Evolutionary conservation across 2,888 invertebrate genomes (phyloP).

Genomic region (Halocaridina rubra): DNA sequence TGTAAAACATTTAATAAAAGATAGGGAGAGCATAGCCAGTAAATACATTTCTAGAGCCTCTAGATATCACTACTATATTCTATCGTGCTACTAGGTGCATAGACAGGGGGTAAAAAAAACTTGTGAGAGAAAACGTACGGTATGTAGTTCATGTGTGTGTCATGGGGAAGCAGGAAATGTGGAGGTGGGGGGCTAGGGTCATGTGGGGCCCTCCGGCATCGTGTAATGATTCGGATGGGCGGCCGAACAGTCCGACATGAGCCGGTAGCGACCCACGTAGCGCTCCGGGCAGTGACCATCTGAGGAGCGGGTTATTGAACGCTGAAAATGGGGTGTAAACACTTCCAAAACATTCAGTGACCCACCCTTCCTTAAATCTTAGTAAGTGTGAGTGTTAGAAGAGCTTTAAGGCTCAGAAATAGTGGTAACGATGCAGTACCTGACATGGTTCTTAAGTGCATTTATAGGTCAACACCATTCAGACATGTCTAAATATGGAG

Average conservation of each 20-base stretch:
- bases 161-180: constrained; percentile 30
- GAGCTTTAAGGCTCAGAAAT: neutral
- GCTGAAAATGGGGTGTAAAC: neutral
- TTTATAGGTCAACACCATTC: neutral
- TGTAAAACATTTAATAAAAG: too few species aligned
- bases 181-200: constrained; percentile 50
- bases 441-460: neutral
- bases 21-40: too few species aligned
- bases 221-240: constrained; percentile 56
- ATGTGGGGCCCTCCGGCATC: constrained; percentile 51
- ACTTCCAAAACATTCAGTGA: constrained; percentile 1
- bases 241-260: constrained; percentile 62
- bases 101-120: constrained; percentile 22
- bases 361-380: neutral
- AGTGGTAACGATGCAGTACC: neutral
- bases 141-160: constrained; percentile 30
- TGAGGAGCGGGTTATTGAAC: constrained; percentile 32
- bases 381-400: neutral
- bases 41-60: too few species aligned
- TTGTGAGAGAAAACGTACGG: constrained; percentile 42
- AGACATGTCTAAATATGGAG: neutral
- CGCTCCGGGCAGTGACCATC: constrained; percentile 63
- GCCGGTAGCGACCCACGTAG: constrained; percentile 59
- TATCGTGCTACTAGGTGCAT: too few species aligned
- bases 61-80: too few species aligned